Evolutionary conservation across 1,140 invertebrate genomes (phyloP).

Genomic region (Dendrolimus kikuchii): DNA sequence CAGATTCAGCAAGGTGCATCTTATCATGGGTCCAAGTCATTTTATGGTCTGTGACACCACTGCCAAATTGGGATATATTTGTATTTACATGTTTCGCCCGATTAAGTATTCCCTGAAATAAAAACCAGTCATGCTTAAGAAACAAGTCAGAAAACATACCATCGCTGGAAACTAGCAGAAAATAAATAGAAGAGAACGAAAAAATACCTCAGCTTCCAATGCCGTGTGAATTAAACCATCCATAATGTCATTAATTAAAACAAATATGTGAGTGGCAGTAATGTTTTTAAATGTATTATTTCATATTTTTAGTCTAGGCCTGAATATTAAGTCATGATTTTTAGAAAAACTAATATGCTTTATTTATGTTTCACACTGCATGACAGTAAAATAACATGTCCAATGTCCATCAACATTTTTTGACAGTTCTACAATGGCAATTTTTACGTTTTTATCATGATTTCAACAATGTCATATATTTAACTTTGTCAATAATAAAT

Average conservation of each 20-base stretch:
- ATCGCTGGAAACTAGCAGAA: conserved; percentile 10
- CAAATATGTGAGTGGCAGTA: conserved; percentile 60
- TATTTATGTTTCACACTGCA: conserved; percentile 72
- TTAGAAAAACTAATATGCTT: conserved; percentile 65
- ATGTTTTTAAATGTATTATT: conserved; percentile 58
- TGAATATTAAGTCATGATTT: conserved; percentile 71
- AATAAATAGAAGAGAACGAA: conserved; percentile 39
- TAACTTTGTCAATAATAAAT: too few relatives aligned
- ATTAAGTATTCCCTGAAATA: conserved; percentile 62
- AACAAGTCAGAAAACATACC: conserved; percentile 12
- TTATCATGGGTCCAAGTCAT: conserved; percentile 70
- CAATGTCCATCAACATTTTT: conserved; percentile 66
- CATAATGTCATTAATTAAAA: conserved; percentile 71
- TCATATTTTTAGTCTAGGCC: conserved; percentile 62
- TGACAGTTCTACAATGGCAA: conserved; percentile 32
- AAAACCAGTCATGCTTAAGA: conserved; percentile 15
- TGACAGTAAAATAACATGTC: conserved; percentile 73
- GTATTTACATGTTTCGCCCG: conserved; percentile 65
- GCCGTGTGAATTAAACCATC: conserved; percentile 73
- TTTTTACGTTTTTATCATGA: conserved; percentile 1
- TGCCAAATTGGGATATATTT: conserved; percentile 57
- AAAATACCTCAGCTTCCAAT: conserved; percentile 71
- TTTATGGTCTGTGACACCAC: conserved; percentile 66
- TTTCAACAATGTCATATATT: background rate
- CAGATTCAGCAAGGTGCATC: conserved; percentile 60